These are phyloP conservation scores for Nothocercus nigrocapillus DNA, from an alignment of 2,113 vertebrate genomes.

Conservation along the genomic window DNA sequence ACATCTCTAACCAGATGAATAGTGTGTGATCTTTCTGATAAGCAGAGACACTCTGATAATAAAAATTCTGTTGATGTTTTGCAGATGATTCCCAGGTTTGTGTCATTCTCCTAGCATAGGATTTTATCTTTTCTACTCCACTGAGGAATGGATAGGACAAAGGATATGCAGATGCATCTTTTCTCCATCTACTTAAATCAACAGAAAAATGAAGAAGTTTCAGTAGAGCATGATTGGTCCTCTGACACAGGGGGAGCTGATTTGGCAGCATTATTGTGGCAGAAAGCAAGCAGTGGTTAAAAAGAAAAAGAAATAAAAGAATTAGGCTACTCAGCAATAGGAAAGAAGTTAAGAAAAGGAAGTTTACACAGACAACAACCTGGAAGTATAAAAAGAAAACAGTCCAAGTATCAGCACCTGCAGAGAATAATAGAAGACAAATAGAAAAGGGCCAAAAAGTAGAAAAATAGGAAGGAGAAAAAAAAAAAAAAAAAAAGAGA, in stretches of 20 bases:
- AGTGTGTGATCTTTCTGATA: not conserved
- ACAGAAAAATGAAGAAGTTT: not conserved
- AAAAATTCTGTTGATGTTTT: not conserved
- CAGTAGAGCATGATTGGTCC: not conserved
- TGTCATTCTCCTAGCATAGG: not conserved
- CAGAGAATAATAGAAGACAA: not conserved
- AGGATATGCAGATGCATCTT: not conserved
- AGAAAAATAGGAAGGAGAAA: not conserved
- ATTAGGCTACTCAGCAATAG: not conserved
- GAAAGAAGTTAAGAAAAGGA: not conserved
- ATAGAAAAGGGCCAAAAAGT: accelerated
- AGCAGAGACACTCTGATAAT: not conserved
- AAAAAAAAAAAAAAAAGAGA: not conserved
- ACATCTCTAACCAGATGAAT: not conserved
- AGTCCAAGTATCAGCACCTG: not conserved
- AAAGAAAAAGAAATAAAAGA: not conserved
- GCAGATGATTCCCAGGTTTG: not conserved
- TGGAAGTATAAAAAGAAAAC: not conserved
- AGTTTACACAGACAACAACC: not conserved
- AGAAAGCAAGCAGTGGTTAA: not conserved
- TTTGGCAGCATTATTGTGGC: not conserved
- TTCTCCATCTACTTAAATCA: not conserved
- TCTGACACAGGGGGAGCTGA: not conserved
- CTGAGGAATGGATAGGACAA: not conserved
- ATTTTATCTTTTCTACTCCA: not conserved